A percentile compares a stretch with the other conserved stretches of the same genome.
Conservation (phyloP, 2,113 vertebrate species). For the Amphiprion ocellaris region DNA sequence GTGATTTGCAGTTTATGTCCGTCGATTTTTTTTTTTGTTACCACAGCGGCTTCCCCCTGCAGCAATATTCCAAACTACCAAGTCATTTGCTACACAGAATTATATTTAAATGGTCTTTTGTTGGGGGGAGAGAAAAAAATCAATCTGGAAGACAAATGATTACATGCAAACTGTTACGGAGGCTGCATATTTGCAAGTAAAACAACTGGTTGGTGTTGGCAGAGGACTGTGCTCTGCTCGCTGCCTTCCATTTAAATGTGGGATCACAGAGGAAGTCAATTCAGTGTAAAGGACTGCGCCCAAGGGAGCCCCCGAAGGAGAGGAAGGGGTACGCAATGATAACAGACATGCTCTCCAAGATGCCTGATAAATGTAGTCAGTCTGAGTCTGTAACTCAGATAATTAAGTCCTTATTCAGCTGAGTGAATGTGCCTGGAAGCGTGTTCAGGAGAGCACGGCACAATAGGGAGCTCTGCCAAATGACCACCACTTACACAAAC, state of each 20-base stretch:
- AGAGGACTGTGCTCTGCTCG: background rate
- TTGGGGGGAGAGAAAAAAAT: background rate
- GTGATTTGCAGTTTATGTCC: background rate
- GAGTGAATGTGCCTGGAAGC: constrained; percentile 50
- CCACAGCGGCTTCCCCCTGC: background rate
- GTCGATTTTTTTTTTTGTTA: background rate
- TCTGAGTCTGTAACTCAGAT: constrained; percentile 61
- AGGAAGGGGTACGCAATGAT: constrained; percentile 40
- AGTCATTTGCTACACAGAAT: constrained; percentile 5
- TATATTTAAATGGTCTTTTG: background rate
- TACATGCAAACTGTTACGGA: background rate
- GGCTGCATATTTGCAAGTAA: constrained; percentile 20
- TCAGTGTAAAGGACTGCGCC: constrained; percentile 40
- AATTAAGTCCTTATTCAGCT: constrained; percentile 65
- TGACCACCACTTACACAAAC: constrained; percentile 52
- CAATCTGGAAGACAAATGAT: constrained; percentile 18
- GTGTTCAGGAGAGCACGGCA: constrained; percentile 27
- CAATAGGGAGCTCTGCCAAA: constrained; percentile 54
- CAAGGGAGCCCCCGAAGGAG: constrained; percentile 43
- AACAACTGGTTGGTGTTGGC: constrained; percentile 30
- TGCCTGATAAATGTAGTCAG: constrained; percentile 63
- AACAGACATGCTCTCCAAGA: constrained; percentile 60
- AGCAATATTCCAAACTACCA: background rate
- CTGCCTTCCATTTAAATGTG: constrained; percentile 55
- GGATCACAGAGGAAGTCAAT: constrained; percentile 48